Evolutionary conservation across 1,140 invertebrate genomes (phyloP), one percentile per base, ranked within the genome.

Genomic region (Drosophila sucinea): DNA sequence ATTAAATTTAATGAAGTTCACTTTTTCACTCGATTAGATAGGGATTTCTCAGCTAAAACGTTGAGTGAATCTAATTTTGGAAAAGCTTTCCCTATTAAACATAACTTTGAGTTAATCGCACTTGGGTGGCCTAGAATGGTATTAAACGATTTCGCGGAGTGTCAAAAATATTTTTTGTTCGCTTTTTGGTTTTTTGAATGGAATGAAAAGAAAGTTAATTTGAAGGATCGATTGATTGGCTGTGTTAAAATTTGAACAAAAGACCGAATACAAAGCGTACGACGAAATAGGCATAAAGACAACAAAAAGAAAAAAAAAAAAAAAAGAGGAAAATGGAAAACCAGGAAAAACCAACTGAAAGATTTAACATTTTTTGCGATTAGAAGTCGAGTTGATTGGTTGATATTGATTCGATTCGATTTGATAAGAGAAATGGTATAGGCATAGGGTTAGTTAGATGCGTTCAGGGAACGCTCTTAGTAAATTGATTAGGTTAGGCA

Each of bases 171-270:
- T 32, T 57, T 63, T 63, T 51, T 54, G 8, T 38, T 38, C 10
- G 0, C 4, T 38, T 27, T 27, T 51, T 27, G 27, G 1, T 47
- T 51, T 51, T 27, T 7, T 10, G 10, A 29, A 54, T 38, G 25
- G 51, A 57, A 44, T 51, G 44, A 51, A 66, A 55, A 10, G 32
- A 27, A 57, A 33, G 35, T 55, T 35, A 61, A 60, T 66, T 72
- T 58, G n/a, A n/a, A 82, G 57, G 66, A 67, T 74, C 80, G 72
- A 78, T 78, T 84, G 85, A 89, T 89, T 89, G 84, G 84, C 84
- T 89, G 84, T 89, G 84, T 90, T 81, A 81, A 72, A 73, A 66
- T 72, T 40, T 60, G 64, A 67, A 54, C 57, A 6, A 55, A 60
- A 60, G 72, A 64, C 41, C 55, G 47, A 67, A 51, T 51, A 51